phyloP scores from a whole-genome alignment of 2,888 invertebrate genomes.

The Drosophila recens region DNA sequence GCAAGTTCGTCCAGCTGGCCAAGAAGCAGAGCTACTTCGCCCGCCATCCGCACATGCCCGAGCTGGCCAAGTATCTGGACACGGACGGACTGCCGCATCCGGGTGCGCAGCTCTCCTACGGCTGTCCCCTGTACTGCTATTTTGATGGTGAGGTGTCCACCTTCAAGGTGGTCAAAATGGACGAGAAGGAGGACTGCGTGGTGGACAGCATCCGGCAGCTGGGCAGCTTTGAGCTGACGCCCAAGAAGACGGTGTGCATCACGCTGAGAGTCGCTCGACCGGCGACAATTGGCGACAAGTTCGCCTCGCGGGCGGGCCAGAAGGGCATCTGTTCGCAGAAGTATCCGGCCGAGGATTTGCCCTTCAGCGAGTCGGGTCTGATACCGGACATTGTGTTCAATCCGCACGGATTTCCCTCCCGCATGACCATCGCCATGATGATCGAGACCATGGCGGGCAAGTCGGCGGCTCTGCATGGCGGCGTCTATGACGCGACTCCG shows the following conservation, averaged over 20 bases:
- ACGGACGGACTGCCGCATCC: conserved; percentile 95
- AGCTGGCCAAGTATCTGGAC: conserved; percentile 87
- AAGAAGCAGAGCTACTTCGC: conserved; percentile 89
- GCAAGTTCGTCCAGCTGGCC: conserved; percentile 92
- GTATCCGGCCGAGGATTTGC: conserved; percentile 97
- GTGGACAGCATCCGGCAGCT: conserved; percentile 93
- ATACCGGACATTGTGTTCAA: conserved; percentile 99
- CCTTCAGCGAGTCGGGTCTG: conserved; percentile 98
- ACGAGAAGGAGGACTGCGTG: conserved; percentile 91
- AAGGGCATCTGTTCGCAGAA: conserved; percentile 98
- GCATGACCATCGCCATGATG: conserved; percentile 99
- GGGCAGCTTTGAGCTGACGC: conserved; percentile 87
- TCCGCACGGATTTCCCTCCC: conserved; percentile 99
- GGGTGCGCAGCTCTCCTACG: conserved; percentile 89
- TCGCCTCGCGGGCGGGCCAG: conserved; percentile 99
- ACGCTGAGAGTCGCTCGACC: conserved; percentile 93
- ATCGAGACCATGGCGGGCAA: conserved; percentile 99
- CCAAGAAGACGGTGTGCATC: conserved; percentile 89
- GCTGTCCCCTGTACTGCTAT: conserved; percentile 92
- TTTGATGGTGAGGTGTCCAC: conserved; percentile 89
- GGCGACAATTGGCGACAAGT: conserved; percentile 99
- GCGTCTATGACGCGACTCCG: conserved; percentile 97
- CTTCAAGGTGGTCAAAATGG: conserved; percentile 88
- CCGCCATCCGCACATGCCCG: conserved; percentile 88
- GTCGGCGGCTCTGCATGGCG: conserved; percentile 94